Evolutionary conservation across 1,140 invertebrate species (phyloP).

Genomic region (Drosophila jambulina): DNA sequence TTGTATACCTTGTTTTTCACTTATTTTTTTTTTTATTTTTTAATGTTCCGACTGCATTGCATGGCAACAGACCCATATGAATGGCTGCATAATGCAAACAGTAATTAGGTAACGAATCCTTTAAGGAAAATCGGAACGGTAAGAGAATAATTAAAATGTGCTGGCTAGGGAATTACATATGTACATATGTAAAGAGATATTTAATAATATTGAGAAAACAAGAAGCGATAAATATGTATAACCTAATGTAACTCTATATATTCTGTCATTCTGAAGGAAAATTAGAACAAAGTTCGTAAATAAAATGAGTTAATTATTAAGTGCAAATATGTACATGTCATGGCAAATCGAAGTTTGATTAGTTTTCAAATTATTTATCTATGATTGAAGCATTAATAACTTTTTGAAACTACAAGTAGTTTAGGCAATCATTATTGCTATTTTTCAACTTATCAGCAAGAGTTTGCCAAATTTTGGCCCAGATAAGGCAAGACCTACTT

Average conservation of each 20-base stretch:
- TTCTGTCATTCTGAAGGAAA: neutral
- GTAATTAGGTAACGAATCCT: slow-evolving; percentile 30
- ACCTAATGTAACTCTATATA: neutral
- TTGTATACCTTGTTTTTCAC: slow-evolving; percentile 1
- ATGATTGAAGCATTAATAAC: neutral
- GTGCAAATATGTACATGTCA: neutral
- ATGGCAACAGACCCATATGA: slow-evolving; percentile 8
- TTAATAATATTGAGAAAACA: neutral
- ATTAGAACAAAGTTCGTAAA: neutral
- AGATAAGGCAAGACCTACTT: slow-evolving; percentile 44
- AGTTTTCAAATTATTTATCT: neutral
- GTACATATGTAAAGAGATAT: too few species aligned
- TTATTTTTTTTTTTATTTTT: neutral
- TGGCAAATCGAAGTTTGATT: neutral
- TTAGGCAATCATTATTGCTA: neutral
- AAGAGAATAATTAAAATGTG: slow-evolving; percentile 8
- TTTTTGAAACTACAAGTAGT: neutral
- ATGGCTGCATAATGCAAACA: slow-evolving; percentile 8
- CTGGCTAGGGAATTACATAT: too few species aligned
- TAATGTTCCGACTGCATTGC: neutral
- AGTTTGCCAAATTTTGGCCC: slow-evolving; percentile 14
- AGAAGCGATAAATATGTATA: neutral
- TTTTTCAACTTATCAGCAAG: slow-evolving; percentile 5
- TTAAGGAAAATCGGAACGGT: neutral
- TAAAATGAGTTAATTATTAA: neutral